Conservation (phyloP, 2,888 invertebrate species). For the Megamerina dolium region DNA sequence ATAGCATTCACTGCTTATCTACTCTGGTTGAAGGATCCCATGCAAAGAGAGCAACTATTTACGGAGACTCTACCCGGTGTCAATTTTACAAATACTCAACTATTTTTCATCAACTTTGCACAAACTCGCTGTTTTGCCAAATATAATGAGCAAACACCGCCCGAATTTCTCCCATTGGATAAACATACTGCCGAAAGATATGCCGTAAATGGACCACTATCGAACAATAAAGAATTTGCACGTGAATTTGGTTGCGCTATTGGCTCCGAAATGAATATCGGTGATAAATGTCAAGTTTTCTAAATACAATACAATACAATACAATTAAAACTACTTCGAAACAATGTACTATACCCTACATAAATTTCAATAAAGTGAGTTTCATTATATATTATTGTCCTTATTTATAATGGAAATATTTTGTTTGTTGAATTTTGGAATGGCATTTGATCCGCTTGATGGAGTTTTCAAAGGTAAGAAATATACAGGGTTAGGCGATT, state of each 20-base stretch:
- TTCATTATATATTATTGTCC: no score
- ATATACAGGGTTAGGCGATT: no score
- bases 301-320: conserved; percentile 17
- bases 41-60: conserved; percentile 15
- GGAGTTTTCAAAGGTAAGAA: no score
- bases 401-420: neutral
- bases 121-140: conserved; percentile 36
- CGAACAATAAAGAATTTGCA: conserved; percentile 37
- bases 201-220: conserved; percentile 35
- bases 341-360: no score
- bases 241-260: conserved; percentile 37
- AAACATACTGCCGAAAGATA: conserved; percentile 33
- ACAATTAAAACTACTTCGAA: no score
- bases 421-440: no score
- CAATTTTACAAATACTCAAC: conserved; percentile 42
- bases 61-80: conserved; percentile 37
- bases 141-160: conserved; percentile 17
- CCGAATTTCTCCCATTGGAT: conserved; percentile 31
- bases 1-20: conserved; percentile 42
- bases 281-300: conserved; percentile 39
- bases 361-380: no score
- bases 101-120: conserved; percentile 42
- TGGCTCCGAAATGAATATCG: conserved; percentile 41
- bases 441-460: no score
- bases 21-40: conserved; percentile 31